Conservation (phyloP, 2,888 invertebrate genomes). For the Pyralis farinalis region DNA sequence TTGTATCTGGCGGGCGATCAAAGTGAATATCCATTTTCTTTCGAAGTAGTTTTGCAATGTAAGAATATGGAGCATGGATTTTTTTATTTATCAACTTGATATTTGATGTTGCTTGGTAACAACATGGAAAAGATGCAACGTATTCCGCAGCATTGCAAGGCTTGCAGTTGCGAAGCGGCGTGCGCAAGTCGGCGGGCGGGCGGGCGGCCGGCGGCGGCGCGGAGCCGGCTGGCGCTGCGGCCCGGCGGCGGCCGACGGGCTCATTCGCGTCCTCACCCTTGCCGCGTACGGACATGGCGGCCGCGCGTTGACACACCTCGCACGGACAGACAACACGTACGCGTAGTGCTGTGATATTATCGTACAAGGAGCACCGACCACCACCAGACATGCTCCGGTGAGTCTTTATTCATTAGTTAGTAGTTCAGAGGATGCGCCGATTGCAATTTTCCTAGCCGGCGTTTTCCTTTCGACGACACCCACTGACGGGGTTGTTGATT, state of each 20-base stretch:
- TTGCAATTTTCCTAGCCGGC: constrained; percentile 27
- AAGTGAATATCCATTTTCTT: too few relatives aligned
- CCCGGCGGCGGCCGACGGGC: constrained; percentile 13
- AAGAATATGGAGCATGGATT: too few relatives aligned
- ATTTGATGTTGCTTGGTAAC: too few relatives aligned
- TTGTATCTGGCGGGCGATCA: too few relatives aligned
- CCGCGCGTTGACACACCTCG: constrained; percentile 33
- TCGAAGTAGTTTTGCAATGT: too few relatives aligned
- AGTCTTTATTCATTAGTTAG: constrained; percentile 25
- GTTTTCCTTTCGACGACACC: constrained; percentile 42
- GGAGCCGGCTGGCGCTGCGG: constrained; percentile 16
- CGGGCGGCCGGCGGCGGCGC: constrained; percentile 10
- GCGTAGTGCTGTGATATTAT: constrained; percentile 50
- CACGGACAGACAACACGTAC: constrained; percentile 25
- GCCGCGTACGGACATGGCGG: constrained; percentile 58
- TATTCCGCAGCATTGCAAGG: too few relatives aligned
- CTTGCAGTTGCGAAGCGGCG: too few relatives aligned
- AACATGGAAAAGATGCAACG: too few relatives aligned
- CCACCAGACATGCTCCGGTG: constrained; percentile 39
- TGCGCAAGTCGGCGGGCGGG: background rate
- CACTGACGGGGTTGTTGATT: constrained; percentile 1
- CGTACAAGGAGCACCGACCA: constrained; percentile 22
- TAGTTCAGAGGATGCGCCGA: background rate
- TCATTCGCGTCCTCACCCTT: constrained; percentile 63
- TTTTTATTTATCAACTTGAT: too few relatives aligned